Evolutionary conservation across 1,140 invertebrate species (phyloP).

Genomic region (Bombus cullumanus): DNA sequence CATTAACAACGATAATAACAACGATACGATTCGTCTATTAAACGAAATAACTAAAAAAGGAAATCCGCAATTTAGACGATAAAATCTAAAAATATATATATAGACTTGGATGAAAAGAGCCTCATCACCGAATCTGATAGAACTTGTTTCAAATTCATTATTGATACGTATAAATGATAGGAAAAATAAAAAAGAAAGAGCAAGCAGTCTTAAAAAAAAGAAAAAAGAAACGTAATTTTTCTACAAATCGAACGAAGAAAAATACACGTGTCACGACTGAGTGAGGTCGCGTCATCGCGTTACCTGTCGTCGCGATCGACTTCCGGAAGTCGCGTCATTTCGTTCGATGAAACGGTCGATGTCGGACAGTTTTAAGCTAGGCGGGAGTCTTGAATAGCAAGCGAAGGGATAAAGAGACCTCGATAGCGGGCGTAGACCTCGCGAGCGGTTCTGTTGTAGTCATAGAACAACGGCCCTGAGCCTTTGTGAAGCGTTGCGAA

Average conservation of each 20-base stretch:
- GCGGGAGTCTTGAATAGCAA: slow-evolving; percentile 38
- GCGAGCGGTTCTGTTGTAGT: slow-evolving; percentile 49
- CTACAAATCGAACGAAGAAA: not conserved
- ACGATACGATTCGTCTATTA: no score
- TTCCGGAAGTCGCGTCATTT: slow-evolving; percentile 40
- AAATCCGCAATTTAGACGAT: no score
- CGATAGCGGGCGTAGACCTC: slow-evolving; percentile 77
- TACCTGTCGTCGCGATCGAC: not conserved
- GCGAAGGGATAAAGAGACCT: slow-evolving; percentile 58
- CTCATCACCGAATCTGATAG: no score
- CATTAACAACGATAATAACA: no score
- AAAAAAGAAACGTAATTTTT: no score
- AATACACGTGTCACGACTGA: not conserved
- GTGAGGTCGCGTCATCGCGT: not conserved
- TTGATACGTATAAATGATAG: no score
- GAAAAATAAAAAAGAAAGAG: no score
- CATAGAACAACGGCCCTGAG: slow-evolving; percentile 66
- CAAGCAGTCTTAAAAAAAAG: no score
- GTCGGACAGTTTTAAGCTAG: slow-evolving; percentile 31
- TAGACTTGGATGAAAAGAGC: no score
- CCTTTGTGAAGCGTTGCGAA: slow-evolving; percentile 65
- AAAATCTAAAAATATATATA: no score
- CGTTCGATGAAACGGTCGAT: not conserved
- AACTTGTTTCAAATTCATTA: no score
- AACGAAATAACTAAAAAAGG: no score